These are phyloP conservation scores for Synanthedon formicaeformis DNA, from an alignment of 2,888 invertebrate genomes.

Conservation along the genomic window DNA sequence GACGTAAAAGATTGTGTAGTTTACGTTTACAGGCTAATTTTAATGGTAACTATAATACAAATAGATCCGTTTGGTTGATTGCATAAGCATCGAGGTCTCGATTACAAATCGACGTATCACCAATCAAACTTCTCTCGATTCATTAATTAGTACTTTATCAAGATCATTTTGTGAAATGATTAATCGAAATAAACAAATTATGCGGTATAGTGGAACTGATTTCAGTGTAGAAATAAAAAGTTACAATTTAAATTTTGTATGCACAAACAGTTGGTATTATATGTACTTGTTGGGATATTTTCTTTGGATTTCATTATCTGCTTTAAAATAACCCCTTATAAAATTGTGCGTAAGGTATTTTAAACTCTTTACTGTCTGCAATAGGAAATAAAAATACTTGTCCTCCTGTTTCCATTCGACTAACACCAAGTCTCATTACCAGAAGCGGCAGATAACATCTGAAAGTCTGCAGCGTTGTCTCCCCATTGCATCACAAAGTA, in stretches of 20 bases:
- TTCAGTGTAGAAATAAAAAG: conserved; percentile 6
- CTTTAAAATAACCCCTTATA: too few relatives aligned
- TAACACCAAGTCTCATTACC: conserved; percentile 56
- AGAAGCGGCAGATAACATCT: conserved; percentile 48
- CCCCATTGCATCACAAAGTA: conserved; percentile 34
- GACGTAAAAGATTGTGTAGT: too few relatives aligned
- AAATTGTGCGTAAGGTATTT: not conserved
- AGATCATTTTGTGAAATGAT: conserved; percentile 41
- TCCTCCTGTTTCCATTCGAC: conserved; percentile 42
- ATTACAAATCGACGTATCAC: conserved; percentile 49
- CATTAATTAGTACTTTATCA: conserved; percentile 52
- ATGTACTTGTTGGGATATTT: too few relatives aligned
- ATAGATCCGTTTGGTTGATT: conserved; percentile 57
- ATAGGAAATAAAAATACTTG: conserved; percentile 33
- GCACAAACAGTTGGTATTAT: too few relatives aligned
- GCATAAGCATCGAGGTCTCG: conserved; percentile 49
- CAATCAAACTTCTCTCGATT: conserved; percentile 30
- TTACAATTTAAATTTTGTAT: too few relatives aligned
- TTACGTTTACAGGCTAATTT: conserved; percentile 24
- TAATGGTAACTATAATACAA: conserved; percentile 41
- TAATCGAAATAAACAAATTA: conserved; percentile 43
- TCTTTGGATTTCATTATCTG: too few relatives aligned
- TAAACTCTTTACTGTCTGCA: conserved; percentile 19
- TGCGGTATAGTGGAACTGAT: conserved; percentile 27
- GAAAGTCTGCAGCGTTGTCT: conserved; percentile 33